These are phyloP conservation scores for Penaeus vannamei DNA, from an alignment of 1,140 invertebrate genomes.

Conservation along the genomic window DNA sequence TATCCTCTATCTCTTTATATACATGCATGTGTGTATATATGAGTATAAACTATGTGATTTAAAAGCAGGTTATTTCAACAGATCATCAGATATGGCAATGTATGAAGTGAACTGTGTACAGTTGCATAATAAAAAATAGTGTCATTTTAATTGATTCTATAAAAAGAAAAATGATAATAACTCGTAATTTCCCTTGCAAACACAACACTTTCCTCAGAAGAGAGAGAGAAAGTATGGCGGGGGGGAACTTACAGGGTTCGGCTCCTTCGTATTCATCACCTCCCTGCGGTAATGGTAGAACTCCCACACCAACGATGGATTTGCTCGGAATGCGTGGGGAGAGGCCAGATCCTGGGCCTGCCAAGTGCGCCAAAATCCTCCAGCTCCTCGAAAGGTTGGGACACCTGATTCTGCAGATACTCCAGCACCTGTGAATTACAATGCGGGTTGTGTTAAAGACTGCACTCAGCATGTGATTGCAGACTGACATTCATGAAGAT, in stretches of 20 bases:
- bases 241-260: conserved; percentile 75
- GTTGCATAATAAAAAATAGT: too few relatives aligned
- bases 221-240: too few relatives aligned
- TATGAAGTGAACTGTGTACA: too few relatives aligned
- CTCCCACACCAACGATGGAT: conserved; percentile 85
- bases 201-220: too few relatives aligned
- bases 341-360: conserved; percentile 79
- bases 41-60: too few relatives aligned
- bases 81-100: too few relatives aligned
- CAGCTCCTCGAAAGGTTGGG: conserved; percentile 84
- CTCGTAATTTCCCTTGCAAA: too few relatives aligned
- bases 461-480: not conserved
- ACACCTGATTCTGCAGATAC: conserved; percentile 83
- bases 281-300: conserved; percentile 84
- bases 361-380: conserved; percentile 85
- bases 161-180: too few relatives aligned
- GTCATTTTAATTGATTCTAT: too few relatives aligned
- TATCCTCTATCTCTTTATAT: too few relatives aligned
- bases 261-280: conserved; percentile 77
- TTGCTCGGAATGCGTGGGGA: conserved; percentile 77
- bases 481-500: not conserved
- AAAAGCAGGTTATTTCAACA: too few relatives aligned
- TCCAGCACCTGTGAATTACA: conserved; percentile 73
- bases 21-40: too few relatives aligned
- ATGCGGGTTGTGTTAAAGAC: not conserved